Percentiles rank a stretch among this genome's conserved stretches.
Conservation (phyloP, 2,113 vertebrate species). For the Oncorhynchus tshawytscha region DNA sequence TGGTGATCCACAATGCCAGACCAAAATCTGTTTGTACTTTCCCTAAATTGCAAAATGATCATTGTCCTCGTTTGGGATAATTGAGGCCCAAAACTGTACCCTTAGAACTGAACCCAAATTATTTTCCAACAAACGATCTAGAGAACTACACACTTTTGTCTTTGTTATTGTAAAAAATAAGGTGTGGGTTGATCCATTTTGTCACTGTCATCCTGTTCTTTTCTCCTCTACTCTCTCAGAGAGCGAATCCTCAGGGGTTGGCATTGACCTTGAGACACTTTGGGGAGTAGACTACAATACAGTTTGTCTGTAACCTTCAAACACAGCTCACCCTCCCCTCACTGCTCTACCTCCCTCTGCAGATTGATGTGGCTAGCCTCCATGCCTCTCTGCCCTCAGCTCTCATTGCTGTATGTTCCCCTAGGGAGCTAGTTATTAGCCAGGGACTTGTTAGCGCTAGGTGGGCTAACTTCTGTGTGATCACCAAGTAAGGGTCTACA, state of each 20-base stretch:
- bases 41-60: not conserved
- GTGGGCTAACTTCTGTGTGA: conserved; percentile 46
- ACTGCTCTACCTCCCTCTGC: conserved; percentile 5
- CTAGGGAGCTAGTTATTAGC: conserved; percentile 46
- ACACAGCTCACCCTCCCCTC: conserved; percentile 27
- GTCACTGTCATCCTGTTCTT: conserved; percentile 54
- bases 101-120: not conserved
- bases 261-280: conserved; percentile 65
- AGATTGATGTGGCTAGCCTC: conserved; percentile 29
- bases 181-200: conserved; percentile 48
- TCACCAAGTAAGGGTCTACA: conserved; percentile 24
- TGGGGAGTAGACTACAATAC: conserved; percentile 28
- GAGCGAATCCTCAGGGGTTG: conserved; percentile 37
- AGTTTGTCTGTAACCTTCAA: conserved; percentile 63
- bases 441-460: conserved; percentile 34
- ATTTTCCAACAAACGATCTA: conserved; percentile 12
- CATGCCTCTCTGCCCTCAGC: conserved; percentile 33
- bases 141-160: not conserved
- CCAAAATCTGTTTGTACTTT: not conserved
- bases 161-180: not conserved
- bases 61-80: conserved; percentile 4
- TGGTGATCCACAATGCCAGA: not conserved
- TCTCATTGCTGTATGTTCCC: conserved; percentile 33
- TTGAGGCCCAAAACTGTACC: not conserved
- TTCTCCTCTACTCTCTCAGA: conserved; percentile 20